Percentiles rank a stretch among this genome's conserved stretches.
Conservation (phyloP, 2,797 vertebrate genomes). For the Poecile montanus region DNA sequence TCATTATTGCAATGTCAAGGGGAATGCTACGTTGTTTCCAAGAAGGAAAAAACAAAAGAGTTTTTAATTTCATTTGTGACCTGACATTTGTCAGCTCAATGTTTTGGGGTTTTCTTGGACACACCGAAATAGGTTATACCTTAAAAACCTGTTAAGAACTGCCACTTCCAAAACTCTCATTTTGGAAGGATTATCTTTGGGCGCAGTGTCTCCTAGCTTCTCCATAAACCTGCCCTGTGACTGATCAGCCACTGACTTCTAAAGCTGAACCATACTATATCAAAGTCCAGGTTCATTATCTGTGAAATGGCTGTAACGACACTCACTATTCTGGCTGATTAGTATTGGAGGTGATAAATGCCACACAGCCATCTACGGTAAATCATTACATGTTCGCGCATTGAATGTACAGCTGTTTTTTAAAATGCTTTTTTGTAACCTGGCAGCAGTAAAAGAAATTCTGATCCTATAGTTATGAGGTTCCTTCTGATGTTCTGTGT, state of each 20-base stretch:
- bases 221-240: background rate
- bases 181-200: background rate
- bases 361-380: background rate
- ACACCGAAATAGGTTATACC: background rate
- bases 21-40: background rate
- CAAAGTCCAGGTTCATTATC: slow-evolving; percentile 1
- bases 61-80: background rate
- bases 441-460: background rate
- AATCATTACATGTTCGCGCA: background rate
- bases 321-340: background rate
- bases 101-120: background rate
- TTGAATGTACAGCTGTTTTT: background rate
- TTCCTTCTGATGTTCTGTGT: background rate
- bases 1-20: background rate
- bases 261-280: background rate
- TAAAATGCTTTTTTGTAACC: background rate
- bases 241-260: background rate
- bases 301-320: background rate
- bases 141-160: background rate
- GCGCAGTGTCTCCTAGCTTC: background rate
- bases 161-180: background rate
- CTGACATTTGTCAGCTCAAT: background rate
- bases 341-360: background rate
- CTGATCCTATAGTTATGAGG: background rate
- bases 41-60: background rate